Evolutionary conservation across 2,888 invertebrate genomes (phyloP), one percentile per base, ranked within the genome.

Genomic region (Allolobophora icterica): DNA sequence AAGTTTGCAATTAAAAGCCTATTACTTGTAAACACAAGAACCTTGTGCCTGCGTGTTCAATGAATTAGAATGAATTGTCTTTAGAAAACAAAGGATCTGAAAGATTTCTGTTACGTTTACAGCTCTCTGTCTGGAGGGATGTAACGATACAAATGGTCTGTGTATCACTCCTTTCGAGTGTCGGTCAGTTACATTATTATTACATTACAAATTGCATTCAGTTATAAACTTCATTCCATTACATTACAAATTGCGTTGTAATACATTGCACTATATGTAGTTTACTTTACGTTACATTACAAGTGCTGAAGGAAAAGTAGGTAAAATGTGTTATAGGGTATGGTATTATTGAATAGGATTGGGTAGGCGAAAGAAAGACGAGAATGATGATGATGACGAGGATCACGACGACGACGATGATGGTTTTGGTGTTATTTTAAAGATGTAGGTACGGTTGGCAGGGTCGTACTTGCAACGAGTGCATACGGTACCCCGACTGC

Each of bases 381-480:
- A 13, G 30, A 5, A 8, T 71, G 71, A n/a, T 71, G 71, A 71
- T n/a, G n/a, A n/a, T 71, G 71, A 71, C 8, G n/a, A 71, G 3
- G 58, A 58, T 11, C 3, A 24, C 30, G 58, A 58, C 11, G 71
- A 71, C 92, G 38, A 33, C 35, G 34, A 87, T 35, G 17, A 84
- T 84, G 34, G 34, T 87, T 11, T 33, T 35, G 30, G 5, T 38
- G 8, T 30, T n/a, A 5, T 35, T 19, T 97, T 97, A 91, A 97
- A 99, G 98, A 95, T 99, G 99, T 95, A 97, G 97, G 95, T 96
- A 97, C 93, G 99, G 99, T 93, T 99, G 98, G 98, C 97, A 97
- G 95, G 99, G 99, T 93, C 96, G 97, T 92, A 96, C 97, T 93
- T 99, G 99, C 96, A 97, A 98, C 96, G 97, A 98, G 96, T 99